Evolutionary conservation across 2,797 vertebrate species (phyloP).

Genomic region (Sebastes ruberrimus): DNA sequence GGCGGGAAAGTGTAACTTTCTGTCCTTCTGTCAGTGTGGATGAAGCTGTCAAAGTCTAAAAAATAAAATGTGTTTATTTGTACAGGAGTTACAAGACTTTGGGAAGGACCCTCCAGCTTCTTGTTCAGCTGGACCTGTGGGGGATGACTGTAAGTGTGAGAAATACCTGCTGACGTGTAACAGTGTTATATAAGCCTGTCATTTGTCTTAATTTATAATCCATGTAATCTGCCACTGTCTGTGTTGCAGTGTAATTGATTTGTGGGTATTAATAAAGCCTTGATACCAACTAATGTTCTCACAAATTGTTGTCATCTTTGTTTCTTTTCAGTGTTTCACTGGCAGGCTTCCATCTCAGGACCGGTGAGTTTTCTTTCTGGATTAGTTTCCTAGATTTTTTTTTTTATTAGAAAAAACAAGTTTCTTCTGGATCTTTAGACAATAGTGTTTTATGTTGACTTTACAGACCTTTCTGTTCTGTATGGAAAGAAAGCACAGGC

Average conservation of each 20-base stretch:
- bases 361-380: slow-evolving; percentile 79
- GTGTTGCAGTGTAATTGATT: background rate
- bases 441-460: slow-evolving; percentile 75
- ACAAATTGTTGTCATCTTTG: slow-evolving; percentile 22
- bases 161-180: background rate
- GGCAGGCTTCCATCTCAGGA: slow-evolving; percentile 85
- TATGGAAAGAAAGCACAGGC: slow-evolving; percentile 43
- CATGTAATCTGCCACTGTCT: background rate
- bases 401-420: slow-evolving; percentile 34
- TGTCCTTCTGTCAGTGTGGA: no score
- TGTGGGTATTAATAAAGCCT: background rate
- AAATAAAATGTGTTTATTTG: background rate
- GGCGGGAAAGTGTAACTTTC: no score
- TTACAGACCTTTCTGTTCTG: slow-evolving; percentile 54
- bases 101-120: slow-evolving; percentile 81
- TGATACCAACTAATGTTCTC: background rate
- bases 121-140: slow-evolving; percentile 83
- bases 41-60: background rate
- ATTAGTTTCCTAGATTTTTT: slow-evolving; percentile 41
- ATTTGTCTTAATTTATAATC: background rate
- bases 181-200: background rate
- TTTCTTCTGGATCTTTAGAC: slow-evolving; percentile 72
- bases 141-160: slow-evolving; percentile 79
- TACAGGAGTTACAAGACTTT: slow-evolving; percentile 79
- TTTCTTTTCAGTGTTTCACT: slow-evolving; percentile 79